phyloP scores from a whole-genome alignment of 2,888 invertebrate genomes.

The Polia nebulosa region DNA sequence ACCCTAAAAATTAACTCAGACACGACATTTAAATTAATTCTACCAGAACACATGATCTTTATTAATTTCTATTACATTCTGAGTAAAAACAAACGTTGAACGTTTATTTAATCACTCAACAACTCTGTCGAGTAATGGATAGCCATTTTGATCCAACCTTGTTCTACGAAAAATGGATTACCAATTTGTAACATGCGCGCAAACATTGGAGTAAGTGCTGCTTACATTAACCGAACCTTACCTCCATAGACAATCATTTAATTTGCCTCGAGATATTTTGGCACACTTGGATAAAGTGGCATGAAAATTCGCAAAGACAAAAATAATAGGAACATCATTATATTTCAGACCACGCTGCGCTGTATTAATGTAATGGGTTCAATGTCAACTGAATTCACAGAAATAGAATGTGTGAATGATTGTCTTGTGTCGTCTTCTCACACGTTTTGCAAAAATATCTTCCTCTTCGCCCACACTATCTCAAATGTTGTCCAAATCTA shows the following conservation, averaged over 20 bases:
- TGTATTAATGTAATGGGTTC: slow-evolving; percentile 16
- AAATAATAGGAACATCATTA: neutral
- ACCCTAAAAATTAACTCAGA: neutral
- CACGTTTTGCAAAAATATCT: neutral
- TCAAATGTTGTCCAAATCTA: neutral
- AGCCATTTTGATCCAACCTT: slow-evolving; percentile 23
- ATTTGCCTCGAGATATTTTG: slow-evolving; percentile 1
- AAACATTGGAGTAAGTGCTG: slow-evolving; percentile 11
- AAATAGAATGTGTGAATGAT: neutral
- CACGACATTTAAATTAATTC: neutral
- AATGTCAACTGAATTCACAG: slow-evolving; percentile 38
- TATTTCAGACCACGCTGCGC: slow-evolving; percentile 15
- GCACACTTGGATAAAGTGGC: neutral
- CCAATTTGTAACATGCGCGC: slow-evolving; percentile 24
- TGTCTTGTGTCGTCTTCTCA: neutral
- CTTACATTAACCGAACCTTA: slow-evolving; percentile 7
- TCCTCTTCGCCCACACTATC: neutral
- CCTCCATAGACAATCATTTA: slow-evolving; percentile 16
- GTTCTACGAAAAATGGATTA: slow-evolving; percentile 31
- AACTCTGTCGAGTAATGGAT: slow-evolving; percentile 24
- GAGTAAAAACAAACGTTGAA: slow-evolving; percentile 3
- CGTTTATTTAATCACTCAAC: slow-evolving; percentile 18
- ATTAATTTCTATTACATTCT: slow-evolving; percentile 5
- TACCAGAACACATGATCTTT: neutral
- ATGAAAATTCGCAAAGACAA: slow-evolving; percentile 4